Evolutionary conservation across 2,113 vertebrate species (phyloP), one percentile per base, ranked within the genome.

Genomic region (Caretta caretta): DNA sequence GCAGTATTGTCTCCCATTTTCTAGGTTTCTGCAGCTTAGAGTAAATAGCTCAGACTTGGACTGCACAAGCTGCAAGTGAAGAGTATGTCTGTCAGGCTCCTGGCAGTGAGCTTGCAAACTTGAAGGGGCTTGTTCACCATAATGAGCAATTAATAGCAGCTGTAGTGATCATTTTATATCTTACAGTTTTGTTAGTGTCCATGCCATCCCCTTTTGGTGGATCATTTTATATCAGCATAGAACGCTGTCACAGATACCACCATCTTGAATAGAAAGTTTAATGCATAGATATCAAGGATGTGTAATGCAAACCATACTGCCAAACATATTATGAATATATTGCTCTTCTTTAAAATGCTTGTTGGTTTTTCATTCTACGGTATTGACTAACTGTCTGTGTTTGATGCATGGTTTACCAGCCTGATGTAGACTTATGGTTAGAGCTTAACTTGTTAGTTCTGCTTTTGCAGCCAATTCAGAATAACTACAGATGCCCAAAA

Each of bases 401-500:
- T 99, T 99, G 99, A 99, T 99, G 99, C 99, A 99, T 99, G 98
- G 98, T 98, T 98, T 98, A 98, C 98, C 97, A 98, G 98, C 94
- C 98, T 98, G 98, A 98, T 98, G 98, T 98, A 98, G 98, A 98
- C 99, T 98, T 99, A 99, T 98, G 99, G 99, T 99, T 99, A 99
- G 98, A 99, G 99, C 99, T 99, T 99, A 99, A 99, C 99, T 98
- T 99, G 99, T 99, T 99, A 99, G 99, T 99, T 99, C 99, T 99
- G 99, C 99, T 99, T 99, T 98, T 99, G 98, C 98, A 98, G 98
- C 98, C 98, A 98, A 98, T 98, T 98, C 98, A 98, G 98, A 99
- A 98, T 98, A 98, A 98, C 98, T 98, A 98, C 98, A 98, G 98
- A 99, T 99, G 99, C 99, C 99, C 97, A 92, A 99, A 99, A 99